A percentile compares a stretch with the other conserved stretches of the same genome.
phyloP scores from a whole-genome alignment of 2,797 vertebrate genomes.

The Psittacula echo region DNA sequence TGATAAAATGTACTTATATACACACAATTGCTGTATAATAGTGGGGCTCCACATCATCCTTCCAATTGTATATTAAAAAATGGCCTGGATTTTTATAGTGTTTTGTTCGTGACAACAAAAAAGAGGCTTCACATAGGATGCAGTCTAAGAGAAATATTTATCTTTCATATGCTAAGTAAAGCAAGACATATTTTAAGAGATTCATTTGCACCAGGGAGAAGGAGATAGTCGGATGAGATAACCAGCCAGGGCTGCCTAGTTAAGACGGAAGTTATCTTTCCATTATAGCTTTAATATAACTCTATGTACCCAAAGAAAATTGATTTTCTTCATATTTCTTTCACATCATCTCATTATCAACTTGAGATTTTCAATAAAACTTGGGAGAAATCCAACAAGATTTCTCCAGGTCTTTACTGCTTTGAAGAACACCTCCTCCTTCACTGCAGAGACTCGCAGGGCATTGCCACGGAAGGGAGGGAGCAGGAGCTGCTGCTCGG shows the following conservation, averaged over 20 bases:
- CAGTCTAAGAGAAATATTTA: conserved; percentile 1
- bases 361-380: not conserved
- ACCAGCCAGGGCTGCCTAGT: not conserved
- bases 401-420: not conserved
- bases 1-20: not conserved
- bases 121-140: not conserved
- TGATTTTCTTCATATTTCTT: conserved; percentile 38
- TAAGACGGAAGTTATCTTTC: conserved; percentile 45
- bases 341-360: not conserved
- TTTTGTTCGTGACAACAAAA: conserved; percentile 1
- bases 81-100: not conserved
- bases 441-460: accelerated
- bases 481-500: accelerated
- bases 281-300: conserved; percentile 11
- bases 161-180: conserved; percentile 28
- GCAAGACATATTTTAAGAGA: not conserved
- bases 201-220: not conserved
- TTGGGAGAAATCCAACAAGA: not conserved
- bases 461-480: not conserved
- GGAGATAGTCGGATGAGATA: not conserved
- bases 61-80: not conserved
- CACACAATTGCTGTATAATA: not conserved
- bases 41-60: not conserved
- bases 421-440: not conserved
- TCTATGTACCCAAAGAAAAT: not conserved